Conservation (phyloP, 1,140 invertebrate genomes). For the Cyclargus thomasi region DNA sequence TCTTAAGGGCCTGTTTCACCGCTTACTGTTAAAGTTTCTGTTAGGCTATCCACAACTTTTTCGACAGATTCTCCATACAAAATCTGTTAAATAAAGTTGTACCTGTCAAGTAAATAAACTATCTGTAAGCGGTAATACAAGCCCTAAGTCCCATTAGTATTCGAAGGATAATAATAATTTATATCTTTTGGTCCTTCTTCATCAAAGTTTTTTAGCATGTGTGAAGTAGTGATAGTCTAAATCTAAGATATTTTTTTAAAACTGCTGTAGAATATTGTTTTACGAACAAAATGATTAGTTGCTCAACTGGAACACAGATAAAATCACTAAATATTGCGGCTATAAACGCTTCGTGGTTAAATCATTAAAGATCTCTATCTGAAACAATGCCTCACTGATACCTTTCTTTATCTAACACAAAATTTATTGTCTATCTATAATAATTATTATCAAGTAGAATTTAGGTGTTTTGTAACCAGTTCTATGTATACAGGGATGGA, state of each 20-base stretch:
- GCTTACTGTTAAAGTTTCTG: no score
- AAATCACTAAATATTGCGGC: constrained; percentile 15
- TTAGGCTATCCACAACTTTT: no score
- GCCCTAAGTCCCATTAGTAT: no score
- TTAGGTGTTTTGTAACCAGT: not conserved
- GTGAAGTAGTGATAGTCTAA: not conserved
- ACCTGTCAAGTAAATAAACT: no score
- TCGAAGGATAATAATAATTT: no score
- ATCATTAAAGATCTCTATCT: constrained; percentile 21
- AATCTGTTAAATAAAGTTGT: no score
- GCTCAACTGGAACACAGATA: not conserved
- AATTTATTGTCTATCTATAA: constrained; percentile 1
- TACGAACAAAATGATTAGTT: not conserved
- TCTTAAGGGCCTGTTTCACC: no score
- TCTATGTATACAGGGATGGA: not conserved
- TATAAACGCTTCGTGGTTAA: not conserved
- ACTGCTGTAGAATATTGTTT: not conserved
- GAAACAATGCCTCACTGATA: constrained; percentile 17
- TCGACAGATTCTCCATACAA: no score
- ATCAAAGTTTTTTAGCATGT: not conserved
- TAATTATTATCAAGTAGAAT: not conserved
- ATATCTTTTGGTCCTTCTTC: no score
- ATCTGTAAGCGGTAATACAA: no score
- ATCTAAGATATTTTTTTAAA: no score
- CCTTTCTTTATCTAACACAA: not conserved